Evolutionary conservation across 2,888 invertebrate genomes (phyloP).

Genomic region (Mythimna pallens): DNA sequence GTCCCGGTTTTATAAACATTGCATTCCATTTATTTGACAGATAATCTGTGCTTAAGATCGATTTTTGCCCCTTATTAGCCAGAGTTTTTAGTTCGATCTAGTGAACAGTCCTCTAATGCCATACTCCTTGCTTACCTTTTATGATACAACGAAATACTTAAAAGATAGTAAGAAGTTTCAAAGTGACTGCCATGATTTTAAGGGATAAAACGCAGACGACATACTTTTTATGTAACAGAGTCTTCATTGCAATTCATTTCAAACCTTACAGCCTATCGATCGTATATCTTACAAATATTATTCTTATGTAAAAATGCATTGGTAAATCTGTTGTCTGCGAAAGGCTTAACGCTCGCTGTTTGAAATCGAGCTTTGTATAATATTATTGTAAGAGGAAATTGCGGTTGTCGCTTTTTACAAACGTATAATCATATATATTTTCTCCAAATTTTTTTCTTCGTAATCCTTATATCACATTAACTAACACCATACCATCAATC

Average conservation of each 20-base stretch:
- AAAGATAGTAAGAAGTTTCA: neutral
- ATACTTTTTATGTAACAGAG: neutral
- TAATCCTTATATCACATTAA: neutral
- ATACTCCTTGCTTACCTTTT: neutral
- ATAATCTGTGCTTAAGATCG: neutral
- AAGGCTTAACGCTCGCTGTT: conserved; percentile 12
- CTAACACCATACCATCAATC: neutral
- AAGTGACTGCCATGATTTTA: neutral
- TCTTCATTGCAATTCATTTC: neutral
- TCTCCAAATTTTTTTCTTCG: neutral
- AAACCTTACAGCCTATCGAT: neutral
- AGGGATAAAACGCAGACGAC: neutral
- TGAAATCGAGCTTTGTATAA: conserved; percentile 21
- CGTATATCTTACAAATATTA: neutral
- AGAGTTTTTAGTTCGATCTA: conserved; percentile 7
- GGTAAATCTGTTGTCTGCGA: conserved; percentile 9
- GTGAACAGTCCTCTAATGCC: conserved; percentile 1
- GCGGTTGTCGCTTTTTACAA: conserved; percentile 6
- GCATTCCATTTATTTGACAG: neutral
- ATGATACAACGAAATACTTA: neutral
- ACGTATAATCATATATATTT: neutral
- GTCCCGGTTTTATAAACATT: conserved; percentile 5
- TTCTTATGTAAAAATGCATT: neutral
- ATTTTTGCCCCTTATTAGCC: neutral
- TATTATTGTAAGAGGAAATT: conserved; percentile 38